A percentile compares a stretch with the other conserved stretches of the same genome.
phyloP scores from a whole-genome alignment of 2,888 invertebrate species.

The Teleogryllus oceanicus region DNA sequence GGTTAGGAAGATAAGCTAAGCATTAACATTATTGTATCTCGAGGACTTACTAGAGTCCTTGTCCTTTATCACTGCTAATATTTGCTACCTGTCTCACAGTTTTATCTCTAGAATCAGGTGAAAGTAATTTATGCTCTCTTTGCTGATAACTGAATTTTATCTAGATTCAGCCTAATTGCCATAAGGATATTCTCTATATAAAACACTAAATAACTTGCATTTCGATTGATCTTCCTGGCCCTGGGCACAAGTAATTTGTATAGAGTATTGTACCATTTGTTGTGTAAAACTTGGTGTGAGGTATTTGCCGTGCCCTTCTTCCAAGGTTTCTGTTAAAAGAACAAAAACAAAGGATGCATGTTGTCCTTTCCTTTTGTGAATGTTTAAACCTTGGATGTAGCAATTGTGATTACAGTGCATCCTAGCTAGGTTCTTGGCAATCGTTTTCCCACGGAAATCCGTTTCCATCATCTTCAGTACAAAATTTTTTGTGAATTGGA shows the following conservation, averaged over 20 bases:
- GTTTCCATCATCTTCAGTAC: conserved; percentile 35
- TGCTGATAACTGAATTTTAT: background rate
- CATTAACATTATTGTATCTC: background rate
- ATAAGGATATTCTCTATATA: conserved; percentile 5
- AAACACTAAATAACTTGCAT: conserved; percentile 12
- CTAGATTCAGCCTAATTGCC: conserved; percentile 18
- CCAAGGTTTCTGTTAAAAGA: conserved; percentile 21
- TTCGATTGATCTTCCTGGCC: conserved; percentile 35
- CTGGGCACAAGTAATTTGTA: conserved; percentile 28
- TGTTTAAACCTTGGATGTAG: conserved; percentile 22
- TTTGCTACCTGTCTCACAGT: conserved; percentile 2
- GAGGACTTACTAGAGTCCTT: background rate
- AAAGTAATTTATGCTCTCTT: conserved; percentile 18
- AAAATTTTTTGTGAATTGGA: conserved; percentile 36
- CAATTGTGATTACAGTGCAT: conserved; percentile 20
- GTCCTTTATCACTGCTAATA: conserved; percentile 1
- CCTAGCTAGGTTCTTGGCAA: conserved; percentile 18
- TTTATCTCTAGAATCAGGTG: background rate
- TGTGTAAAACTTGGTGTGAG: conserved; percentile 21
- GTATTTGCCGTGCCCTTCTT: conserved; percentile 18
- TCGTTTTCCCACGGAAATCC: conserved; percentile 19
- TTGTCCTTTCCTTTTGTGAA: background rate
- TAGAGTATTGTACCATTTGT: background rate
- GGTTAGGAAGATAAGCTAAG: conserved; percentile 33
- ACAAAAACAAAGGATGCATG: conserved; percentile 19